Base-by-base conservation (phyloP, 2,113 vertebrate genomes). In the Pyxicephalus adspersus region DNA sequence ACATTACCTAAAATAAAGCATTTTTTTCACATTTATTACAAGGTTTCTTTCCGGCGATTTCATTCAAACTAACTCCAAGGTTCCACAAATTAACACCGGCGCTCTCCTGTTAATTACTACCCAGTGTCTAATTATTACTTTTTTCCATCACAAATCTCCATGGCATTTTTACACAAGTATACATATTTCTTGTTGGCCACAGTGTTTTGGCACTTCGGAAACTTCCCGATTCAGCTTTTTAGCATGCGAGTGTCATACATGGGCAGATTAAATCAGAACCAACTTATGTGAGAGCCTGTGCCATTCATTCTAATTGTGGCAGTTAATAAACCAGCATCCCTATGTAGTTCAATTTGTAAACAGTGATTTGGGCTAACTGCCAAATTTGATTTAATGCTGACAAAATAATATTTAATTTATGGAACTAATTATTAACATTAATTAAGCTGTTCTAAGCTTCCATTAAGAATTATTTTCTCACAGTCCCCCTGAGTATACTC, bases 401-500 rank as follows among this genome's bases (percentile, higher is more conserved):
- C 45, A 73, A 81, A 80, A 80, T 64, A 81, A 81, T 80, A 71
- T 72, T 80, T 81, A 81, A 81, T 81, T 73, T 81, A 81, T 81
- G 79, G 68, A 74, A 74, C 79, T 81, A 81, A 81, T 81, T 81
- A 81, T 81, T 81, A 81, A 73, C 79, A 81, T 74, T 81, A 81
- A 81, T 81, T 72, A 81, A 65, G 68, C 79, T 38, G 68, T 81
- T 81, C 64, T 68, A 81, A 73, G 51, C 79, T 28, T 74, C 79
- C 38, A 81, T 81, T 81, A 81, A 81, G 68, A 73, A 50, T 72
- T 73, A 74, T 74, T 81, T 81, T 81, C 68, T 80, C 34, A 22
- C 68, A 65, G 64, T 38, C 54, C 68, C 68, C 79, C 20, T 25
- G 79, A 81, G 79, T 54, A 73, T 73, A 74, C 68, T 73, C 79